These are phyloP conservation scores for Micronycteris hirsuta DNA, from an alignment of 2,113 vertebrate genomes.

Conservation along the genomic window DNA sequence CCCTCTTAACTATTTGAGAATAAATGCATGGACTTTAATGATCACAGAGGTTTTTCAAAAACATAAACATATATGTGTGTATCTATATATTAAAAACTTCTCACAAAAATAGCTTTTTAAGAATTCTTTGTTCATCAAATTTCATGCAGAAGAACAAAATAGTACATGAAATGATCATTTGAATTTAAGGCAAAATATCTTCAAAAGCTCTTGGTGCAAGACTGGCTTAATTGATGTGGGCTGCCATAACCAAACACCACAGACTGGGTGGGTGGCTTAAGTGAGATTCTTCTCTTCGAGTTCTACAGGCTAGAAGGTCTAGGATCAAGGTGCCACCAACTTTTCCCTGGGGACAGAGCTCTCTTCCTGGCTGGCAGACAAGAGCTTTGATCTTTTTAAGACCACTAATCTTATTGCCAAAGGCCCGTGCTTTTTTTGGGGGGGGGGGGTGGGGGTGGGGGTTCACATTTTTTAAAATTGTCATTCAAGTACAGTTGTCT, in stretches of 20 bases:
- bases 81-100: not conserved
- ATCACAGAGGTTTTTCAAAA: not conserved
- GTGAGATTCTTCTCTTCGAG: not conserved
- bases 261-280: not conserved
- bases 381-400: not conserved
- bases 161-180: not conserved
- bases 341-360: not conserved
- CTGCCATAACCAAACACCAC: not conserved
- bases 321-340: not conserved
- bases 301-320: not conserved
- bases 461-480: too few species aligned
- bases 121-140: not conserved
- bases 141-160: not conserved
- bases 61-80: not conserved
- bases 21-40: not conserved
- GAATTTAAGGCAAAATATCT: not conserved
- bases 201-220: not conserved
- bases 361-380: not conserved
- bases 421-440: too few species aligned
- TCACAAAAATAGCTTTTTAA: not conserved
- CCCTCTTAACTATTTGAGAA: not conserved
- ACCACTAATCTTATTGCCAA: too few species aligned
- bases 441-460: too few species aligned
- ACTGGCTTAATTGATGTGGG: not conserved
- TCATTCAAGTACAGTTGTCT: too few species aligned